phyloP scores from a whole-genome alignment of 35 echinoderm and acorn worm genomes.

The Amphiura filiformis region DNA sequence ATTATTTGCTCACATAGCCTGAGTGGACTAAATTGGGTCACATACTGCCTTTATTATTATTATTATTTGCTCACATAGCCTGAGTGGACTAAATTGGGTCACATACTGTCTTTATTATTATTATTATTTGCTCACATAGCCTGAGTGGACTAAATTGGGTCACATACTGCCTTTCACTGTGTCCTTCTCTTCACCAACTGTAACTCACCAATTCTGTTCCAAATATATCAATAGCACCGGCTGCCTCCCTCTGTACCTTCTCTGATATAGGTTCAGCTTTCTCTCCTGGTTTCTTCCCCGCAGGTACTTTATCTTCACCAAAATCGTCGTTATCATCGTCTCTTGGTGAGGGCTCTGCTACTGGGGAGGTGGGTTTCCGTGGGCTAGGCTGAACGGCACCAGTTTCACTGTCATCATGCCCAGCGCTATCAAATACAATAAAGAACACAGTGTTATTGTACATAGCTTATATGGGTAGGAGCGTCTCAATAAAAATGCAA shows the following conservation, averaged over 20 bases:
- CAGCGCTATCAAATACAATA: background rate
- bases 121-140: background rate
- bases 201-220: conserved; percentile 75
- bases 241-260: conserved; percentile 56
- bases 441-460: background rate
- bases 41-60: too few relatives aligned
- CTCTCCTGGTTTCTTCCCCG: conserved; percentile 7
- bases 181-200: too few relatives aligned
- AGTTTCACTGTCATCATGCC: background rate
- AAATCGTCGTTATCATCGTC: conserved; percentile 25
- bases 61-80: too few relatives aligned
- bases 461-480: too few relatives aligned
- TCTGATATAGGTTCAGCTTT: conserved; percentile 10
- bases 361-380: conserved; percentile 5
- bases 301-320: background rate
- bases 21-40: too few relatives aligned
- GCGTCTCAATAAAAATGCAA: too few relatives aligned
- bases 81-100: too few relatives aligned
- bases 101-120: too few relatives aligned
- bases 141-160: too few relatives aligned
- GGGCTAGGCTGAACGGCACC: conserved; percentile 5
- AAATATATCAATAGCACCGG: conserved; percentile 67
- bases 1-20: too few relatives aligned
- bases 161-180: background rate
- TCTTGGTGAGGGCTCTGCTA: conserved; percentile 35